Evolutionary conservation across 2,113 vertebrate species (phyloP), one percentile per base, ranked within the genome.

Genomic region (Zapornia atra): DNA sequence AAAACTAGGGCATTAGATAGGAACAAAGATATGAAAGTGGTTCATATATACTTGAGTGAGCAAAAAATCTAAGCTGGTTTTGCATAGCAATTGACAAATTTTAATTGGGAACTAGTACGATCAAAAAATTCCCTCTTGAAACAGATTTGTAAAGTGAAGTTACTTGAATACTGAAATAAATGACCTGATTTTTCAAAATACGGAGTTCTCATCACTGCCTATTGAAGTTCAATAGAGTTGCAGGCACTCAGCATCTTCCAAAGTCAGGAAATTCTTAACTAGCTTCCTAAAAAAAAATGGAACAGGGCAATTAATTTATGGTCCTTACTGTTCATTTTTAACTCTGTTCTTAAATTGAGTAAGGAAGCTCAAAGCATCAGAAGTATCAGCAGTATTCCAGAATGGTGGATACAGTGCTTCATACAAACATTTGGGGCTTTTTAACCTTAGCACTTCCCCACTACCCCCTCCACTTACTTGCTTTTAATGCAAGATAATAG

Each of bases 181-280:
- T 96, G 92, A 96, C 94, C 96, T 96, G 77, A 95, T 96, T 97
- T 96, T 96, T 91, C 88, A 94, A 96, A 95, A 92, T 79, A 79
- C 16, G 40, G 72, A 92, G 65, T 71, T 91, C 93, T 94, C 91
- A 96, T 94, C 91, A 92, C 36, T 79, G 86, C 63, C 81, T 96
- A 93, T 92, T 95, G 86, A 96, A 89, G 77, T 94, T 96, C 91
- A 96, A 94, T 82, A 61, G 69, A 71, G 63, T 81, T 87, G 61
- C 86, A 87, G 76, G 53, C 73, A 76, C 70, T 93, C 73, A 92
- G 63, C 88, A 87, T 92, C 94, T 87, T 95, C 91, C 54, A 84
- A 92, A 95, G 81, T 89, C 73, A 91, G 54, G 70, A 95, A 82
- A 92, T 76, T 91, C 88, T 93, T 91, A 86, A 86, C 69, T 54